Evolutionary conservation across 2,797 vertebrate species (phyloP).

Genomic region (Sebastes hopkinsi): DNA sequence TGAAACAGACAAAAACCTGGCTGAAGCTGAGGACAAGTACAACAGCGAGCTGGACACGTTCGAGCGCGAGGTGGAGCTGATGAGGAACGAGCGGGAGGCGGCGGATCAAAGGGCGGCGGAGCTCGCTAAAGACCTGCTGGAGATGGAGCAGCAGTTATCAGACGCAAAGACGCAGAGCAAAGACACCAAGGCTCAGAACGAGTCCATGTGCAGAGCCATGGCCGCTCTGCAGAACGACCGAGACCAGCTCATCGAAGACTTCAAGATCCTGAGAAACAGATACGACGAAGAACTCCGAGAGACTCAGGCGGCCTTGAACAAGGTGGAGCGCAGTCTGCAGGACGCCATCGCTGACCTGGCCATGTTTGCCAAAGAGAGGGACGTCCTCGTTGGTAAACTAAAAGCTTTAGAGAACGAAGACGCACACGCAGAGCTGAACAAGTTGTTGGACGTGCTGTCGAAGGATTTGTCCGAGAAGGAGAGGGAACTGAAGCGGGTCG

Average conservation of each 20-base stretch:
- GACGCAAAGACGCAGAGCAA: conserved; percentile 74
- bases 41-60: conserved; percentile 51
- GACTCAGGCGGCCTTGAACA: conserved; percentile 71
- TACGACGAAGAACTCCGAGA: conserved; percentile 81
- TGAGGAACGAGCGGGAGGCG: conserved; percentile 71
- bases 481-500: conserved; percentile 75
- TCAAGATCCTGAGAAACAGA: conserved; percentile 81
- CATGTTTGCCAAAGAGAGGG: conserved; percentile 72
- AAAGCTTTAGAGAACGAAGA: conserved; percentile 76
- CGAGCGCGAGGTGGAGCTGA: conserved; percentile 63
- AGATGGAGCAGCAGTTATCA: conserved; percentile 70
- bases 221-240: conserved; percentile 87
- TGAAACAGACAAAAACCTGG: conserved; percentile 61
- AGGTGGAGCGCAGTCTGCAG: conserved; percentile 74
- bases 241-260: conserved; percentile 87
- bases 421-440: conserved; percentile 65
- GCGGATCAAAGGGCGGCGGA: conserved; percentile 71
- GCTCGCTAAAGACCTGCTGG: conserved; percentile 64
- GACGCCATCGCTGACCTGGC: conserved; percentile 76
- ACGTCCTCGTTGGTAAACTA: conserved; percentile 61
- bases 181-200: conserved; percentile 80
- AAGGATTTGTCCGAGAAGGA: conserved; percentile 76
- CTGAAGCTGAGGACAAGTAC: conserved; percentile 70
- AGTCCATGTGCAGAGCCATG: conserved; percentile 88
- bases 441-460: conserved; percentile 76